Base-by-base conservation (phyloP, 2,888 invertebrate species). In the Auanema freiburgensis region DNA sequence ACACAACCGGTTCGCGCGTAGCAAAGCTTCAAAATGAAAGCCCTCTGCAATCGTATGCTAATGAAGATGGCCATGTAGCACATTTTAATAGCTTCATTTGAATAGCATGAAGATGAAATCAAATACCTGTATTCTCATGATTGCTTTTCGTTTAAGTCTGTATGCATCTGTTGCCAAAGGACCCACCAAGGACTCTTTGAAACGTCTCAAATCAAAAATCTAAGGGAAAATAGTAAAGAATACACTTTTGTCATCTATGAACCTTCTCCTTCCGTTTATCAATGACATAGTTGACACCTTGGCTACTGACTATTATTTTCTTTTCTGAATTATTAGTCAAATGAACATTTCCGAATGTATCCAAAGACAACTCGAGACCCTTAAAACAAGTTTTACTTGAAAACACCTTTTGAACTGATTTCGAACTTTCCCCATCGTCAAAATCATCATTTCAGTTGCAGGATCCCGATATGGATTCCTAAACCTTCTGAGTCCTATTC, bases 141-240 rank as follows among this genome's bases (percentile, higher is more conserved):
- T 52, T 10, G 58, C 52, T 23, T 40, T 40, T 8, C 49, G 41
- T 42, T 60, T 60, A 8, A 50, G 44, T 23, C 51, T 51, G 42
- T 42, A 51, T 41, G 50, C 2, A 62, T 51, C 40, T 23, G 40
- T 40, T 56, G 50, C 33, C 11, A 46, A 11, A 46, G 18, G 18
- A 11, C 46, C 21, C 8, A 8, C 5, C 11, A 46, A 46, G 5
- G 21, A 46, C 2, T 46, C 21, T 23, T 58, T 63, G 40, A 53
- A 63, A 24, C 46, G 59, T 18, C 46, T 21, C 21, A 63, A 41
- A 44, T 63, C 63, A 16, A 63, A 63, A 18, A 63, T 63, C 63
- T 63, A 42, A 51, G n/a, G n/a, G n/a, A n/a, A n/a, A n/a, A n/a
- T n/a, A n/a, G n/a, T n/a, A n/a, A n/a, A n/a, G n/a, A n/a, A n/a